Base-by-base conservation (phyloP, 2,113 vertebrate species). In the Petroica traversi region DNA sequence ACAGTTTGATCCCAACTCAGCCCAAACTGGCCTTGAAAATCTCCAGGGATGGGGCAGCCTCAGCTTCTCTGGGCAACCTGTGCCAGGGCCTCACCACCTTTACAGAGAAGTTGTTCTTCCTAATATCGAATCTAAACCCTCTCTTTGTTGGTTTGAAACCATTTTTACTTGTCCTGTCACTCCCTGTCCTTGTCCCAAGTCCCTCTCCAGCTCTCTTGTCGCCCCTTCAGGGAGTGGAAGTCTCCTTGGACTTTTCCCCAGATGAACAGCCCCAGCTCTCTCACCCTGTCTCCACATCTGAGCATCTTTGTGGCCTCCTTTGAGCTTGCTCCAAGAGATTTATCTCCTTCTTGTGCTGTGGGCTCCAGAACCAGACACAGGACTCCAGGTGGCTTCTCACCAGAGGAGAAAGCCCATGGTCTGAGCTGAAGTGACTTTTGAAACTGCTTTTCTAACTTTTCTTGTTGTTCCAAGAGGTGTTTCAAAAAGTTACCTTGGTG, bases 11-110 rank as follows among this genome's bases (percentile, higher is more conserved):
- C 57, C 31, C 29, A 78, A 19, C 4, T 8, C 64, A 17, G 14
- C 14, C 29, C n/a, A 20, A 0, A 19, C 55, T 63, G 57, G 20
- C 26, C 36, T 13, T 19, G 43, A 2, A 24, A 31, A 33, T 1
- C 41, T 7, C 22, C 49, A 64, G 31, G 26, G 14, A 33, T 43
- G 49, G 8, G 11, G 26, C 49, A 41, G 25, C 48, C 66, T 15
- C 57, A 63, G 25, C 25, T 72, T 3, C 49, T 28, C 66, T 57
- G 20, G 20, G 31, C 31, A 88, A 0, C 31, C 14, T 31, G 17
- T 88, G 31, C 49, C 66, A 63, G 49, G 6, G 11, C 41, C 31
- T 34, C 20, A 4, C 5, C 29, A 15, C 34, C 11, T 17, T 31
- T 20, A 20, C 49, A 57, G 66, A 9, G 48, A 36, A 55, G 48